Conservation (phyloP, 2,113 vertebrate species). For the Tyto alba region DNA sequence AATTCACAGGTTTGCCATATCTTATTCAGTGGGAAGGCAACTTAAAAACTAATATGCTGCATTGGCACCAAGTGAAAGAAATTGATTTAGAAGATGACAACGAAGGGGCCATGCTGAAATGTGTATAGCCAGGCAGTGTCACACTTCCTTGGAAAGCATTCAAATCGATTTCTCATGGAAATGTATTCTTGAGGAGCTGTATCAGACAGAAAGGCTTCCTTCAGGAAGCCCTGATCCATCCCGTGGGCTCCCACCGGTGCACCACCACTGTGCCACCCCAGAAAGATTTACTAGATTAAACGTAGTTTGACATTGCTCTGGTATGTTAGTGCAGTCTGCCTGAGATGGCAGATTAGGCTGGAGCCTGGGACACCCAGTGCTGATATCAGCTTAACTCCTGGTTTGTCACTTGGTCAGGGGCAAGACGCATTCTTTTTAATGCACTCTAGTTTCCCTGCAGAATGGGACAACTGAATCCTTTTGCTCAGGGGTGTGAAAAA, state of each 20-base stretch:
- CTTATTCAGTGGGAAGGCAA: conserved; percentile 22
- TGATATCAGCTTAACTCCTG: background rate
- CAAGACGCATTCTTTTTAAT: background rate
- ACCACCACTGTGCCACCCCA: background rate
- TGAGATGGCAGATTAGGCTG: background rate
- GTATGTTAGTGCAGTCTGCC: background rate
- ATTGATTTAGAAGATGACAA: conserved; percentile 57
- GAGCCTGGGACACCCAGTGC: accelerated
- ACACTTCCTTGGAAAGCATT: conserved; percentile 24
- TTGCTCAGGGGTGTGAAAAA: background rate
- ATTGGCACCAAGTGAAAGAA: conserved; percentile 29
- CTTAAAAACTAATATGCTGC: conserved; percentile 32
- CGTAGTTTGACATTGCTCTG: background rate
- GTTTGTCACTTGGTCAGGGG: background rate
- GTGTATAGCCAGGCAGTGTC: background rate
- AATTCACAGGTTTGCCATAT: background rate
- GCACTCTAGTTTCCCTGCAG: background rate
- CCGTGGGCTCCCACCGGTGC: background rate
- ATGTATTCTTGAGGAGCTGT: background rate
- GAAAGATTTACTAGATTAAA: background rate
- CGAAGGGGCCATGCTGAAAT: background rate
- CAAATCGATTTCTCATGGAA: conserved; percentile 39
- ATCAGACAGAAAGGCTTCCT: background rate
- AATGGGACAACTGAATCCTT: background rate
- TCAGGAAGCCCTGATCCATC: background rate